Percentiles rank a stretch among this genome's conserved stretches.
phyloP scores from a whole-genome alignment of 2,113 vertebrate species.

The Sander vitreus region DNA sequence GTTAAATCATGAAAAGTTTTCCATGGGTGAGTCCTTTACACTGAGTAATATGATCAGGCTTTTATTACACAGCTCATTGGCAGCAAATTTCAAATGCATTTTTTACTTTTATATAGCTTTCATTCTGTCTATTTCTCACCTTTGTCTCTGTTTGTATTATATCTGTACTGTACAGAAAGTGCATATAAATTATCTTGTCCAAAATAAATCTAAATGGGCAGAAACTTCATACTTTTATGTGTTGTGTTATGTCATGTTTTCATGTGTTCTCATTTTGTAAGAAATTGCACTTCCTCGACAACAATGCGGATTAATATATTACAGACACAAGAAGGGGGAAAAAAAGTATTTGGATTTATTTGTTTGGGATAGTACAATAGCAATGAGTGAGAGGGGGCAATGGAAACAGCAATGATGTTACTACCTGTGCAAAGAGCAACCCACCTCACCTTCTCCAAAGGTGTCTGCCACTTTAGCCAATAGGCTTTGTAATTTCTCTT shows the following conservation, averaged over 20 bases:
- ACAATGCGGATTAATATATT: constrained; percentile 23
- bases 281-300: neutral
- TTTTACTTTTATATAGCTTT: constrained; percentile 70
- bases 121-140: constrained; percentile 57
- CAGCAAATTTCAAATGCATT: constrained; percentile 41
- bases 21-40: constrained; percentile 44
- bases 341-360: constrained; percentile 83
- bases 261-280: constrained; percentile 6
- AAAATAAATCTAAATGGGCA: constrained; percentile 76
- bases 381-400: constrained; percentile 66
- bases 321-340: constrained; percentile 63
- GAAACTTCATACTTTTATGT: constrained; percentile 44
- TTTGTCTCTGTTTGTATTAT: constrained; percentile 74
- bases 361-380: constrained; percentile 79
- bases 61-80: constrained; percentile 58
- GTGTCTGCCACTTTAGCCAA: constrained; percentile 63
- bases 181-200: constrained; percentile 75
- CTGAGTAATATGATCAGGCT: constrained; percentile 62
- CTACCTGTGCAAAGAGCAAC: constrained; percentile 73
- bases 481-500: constrained; percentile 71
- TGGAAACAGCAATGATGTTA: constrained; percentile 72
- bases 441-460: constrained; percentile 66
- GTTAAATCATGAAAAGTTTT: constrained; percentile 30
- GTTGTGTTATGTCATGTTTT: constrained; percentile 33
- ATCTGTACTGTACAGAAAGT: constrained; percentile 74